Base-by-base conservation (phyloP, 2,888 invertebrate genomes). In the Ceramica pisi region DNA sequence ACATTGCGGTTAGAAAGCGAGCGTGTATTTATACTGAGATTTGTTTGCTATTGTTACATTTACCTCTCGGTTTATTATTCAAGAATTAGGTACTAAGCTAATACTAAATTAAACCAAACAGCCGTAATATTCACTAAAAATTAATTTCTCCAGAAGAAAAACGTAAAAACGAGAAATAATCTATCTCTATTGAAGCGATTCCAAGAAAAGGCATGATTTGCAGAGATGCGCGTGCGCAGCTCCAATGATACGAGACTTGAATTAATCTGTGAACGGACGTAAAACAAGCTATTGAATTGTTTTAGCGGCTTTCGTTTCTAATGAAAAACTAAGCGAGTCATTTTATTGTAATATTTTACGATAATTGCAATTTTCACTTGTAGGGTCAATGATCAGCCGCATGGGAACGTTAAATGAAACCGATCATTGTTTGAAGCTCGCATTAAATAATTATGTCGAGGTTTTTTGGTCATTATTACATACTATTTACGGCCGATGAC, bases 81-180 rank as follows among this genome's bases (percentile, higher is more conserved):
- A 80, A 71, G 71, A 80, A 75, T 75, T 73, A 78, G 66, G 57
- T 62, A 80, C 64, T 62, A 61, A 78, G 61, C 69, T 0, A 31
- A 31, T 0, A 69, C 59, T 67, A 60, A 80, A 75, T 71, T 68
- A 67, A 71, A 67, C 63, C 21, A 51, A 64, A 61, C 73, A 74
- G 74, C 64, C 50, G 65, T 72, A 70, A 82, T 67, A 80, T 81
- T 82, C 48, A 77, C 75, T 78, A 80, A 80, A 38, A 80, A 75
- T 68, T 31, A 74, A 89, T 92, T 91, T 93, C 91, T 90, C 91
- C 84, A 73, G 82, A 85, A 75, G 80, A 78, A 72, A 80, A 83
- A 87, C 65, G 85, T 85, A 92, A 92, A 92, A 93, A 91, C 91
- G 84, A 87, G 89, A 92, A 94, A 94, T 93, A 91, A 89, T 92